Base-by-base conservation (phyloP, 2,888 invertebrate genomes). In the Apodemia hepburni region DNA sequence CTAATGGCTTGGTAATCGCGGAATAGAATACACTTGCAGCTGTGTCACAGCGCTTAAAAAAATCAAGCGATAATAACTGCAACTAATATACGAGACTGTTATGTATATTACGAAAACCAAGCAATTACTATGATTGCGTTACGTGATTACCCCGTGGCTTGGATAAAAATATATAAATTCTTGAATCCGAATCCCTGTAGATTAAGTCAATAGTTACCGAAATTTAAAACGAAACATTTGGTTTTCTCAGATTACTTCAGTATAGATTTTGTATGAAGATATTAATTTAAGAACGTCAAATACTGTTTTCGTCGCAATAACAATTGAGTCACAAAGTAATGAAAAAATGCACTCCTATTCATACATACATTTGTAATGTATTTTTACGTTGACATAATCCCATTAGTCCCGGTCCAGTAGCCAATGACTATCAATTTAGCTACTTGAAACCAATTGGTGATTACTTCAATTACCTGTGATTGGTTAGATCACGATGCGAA, bases 391-490 rank as follows among this genome's bases (percentile, higher is more conserved):
- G 57, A 29, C 38, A 38, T 35, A 59, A 59, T 38, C 42, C 42
- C 59, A 59, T 59, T 59, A 59, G 59, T 42, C 15, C 18, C 38
- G 59, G 22, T 59, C 38, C 22, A 38, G n/a, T 58, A 45, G 45
- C 42, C 38, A 59, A 33, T 58, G 38, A 45, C 42, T 15, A 59
- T 59, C 59, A 59, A 42, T 42, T 59, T 59, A 59, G 38, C 38
- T 42, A 42, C 22, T 59, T 59, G 38, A 59, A 38, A 27, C 35
- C 38, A 59, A 59, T 42, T 42, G 59, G 59, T 59, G 59, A 59
- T 59, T 38, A 38, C 59, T 59, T 42, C 59, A 59, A 59, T 59
- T 59, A 59, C 59, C 22, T 59, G 42, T 42, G 59, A 59, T 38
- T 58, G 59, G 59, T 18, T 59, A 27, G 22, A 42, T 27, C 35